Conservation (phyloP, 2,113 vertebrate genomes). For the Ictalurus punctatus region DNA sequence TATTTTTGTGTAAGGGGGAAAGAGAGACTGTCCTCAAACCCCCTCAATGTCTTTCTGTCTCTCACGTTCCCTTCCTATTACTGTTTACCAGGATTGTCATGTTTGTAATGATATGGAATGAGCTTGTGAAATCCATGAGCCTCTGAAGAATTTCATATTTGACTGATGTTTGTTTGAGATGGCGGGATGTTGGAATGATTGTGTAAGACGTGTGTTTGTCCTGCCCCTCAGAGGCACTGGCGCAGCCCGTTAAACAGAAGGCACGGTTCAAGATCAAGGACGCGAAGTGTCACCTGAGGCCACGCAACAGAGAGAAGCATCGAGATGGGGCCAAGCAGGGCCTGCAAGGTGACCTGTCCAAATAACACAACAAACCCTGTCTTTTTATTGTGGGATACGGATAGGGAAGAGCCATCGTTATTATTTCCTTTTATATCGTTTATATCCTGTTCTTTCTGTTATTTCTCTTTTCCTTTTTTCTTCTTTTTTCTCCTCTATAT, state of each 20-base stretch:
- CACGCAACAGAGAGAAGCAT: slow-evolving; percentile 83
- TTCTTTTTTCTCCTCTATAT: neutral
- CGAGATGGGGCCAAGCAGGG: slow-evolving; percentile 76
- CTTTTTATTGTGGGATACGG: neutral
- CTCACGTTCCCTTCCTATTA: neutral
- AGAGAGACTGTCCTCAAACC: neutral
- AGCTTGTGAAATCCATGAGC: neutral
- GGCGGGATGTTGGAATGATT: neutral
- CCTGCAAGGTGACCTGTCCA: slow-evolving; percentile 72
- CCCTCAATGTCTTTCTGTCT: neutral
- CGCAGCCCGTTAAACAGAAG: slow-evolving; percentile 87
- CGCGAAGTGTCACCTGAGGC: slow-evolving; percentile 88
- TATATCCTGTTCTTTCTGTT: neutral
- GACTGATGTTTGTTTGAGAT: slow-evolving; percentile 21
- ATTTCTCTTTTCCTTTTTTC: neutral
- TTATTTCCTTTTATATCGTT: neutral
- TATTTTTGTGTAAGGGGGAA: neutral
- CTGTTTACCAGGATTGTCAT: slow-evolving; percentile 9
- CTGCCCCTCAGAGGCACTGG: slow-evolving; percentile 72
- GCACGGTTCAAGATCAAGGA: slow-evolving; percentile 95
- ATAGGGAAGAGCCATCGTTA: neutral
- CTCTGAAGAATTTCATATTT: slow-evolving; percentile 24
- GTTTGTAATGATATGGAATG: slow-evolving; percentile 31
- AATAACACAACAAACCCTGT: neutral
- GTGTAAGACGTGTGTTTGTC: slow-evolving; percentile 35